These are phyloP conservation scores for Lucinisca nassula DNA, from an alignment of 2,888 invertebrate species.

Conservation along the genomic window DNA sequence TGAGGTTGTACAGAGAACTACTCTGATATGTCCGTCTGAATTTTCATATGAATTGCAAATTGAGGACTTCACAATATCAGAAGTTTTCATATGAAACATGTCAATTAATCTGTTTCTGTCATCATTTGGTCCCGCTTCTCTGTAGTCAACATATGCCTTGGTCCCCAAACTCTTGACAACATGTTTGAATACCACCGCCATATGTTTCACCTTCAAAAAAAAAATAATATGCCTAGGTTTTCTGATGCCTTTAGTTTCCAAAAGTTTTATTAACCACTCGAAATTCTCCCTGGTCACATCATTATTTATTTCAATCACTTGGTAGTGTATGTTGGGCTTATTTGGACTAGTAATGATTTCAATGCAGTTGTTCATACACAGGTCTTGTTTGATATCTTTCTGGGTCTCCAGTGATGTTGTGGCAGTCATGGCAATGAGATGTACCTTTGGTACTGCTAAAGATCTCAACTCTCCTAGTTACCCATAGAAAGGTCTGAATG, in stretches of 20 bases:
- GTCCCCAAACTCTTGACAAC: not conserved
- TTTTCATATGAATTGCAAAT: conserved; percentile 34
- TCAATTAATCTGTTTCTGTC: conserved; percentile 9
- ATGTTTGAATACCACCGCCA: conserved; percentile 23
- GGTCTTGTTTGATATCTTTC: conserved; percentile 20
- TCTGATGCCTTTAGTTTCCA: conserved; percentile 6
- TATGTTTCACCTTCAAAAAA: conserved; percentile 23
- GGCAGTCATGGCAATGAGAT: conserved; percentile 51
- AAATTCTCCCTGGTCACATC: conserved; percentile 15
- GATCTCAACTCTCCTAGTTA: conserved; percentile 45
- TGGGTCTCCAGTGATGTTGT: conserved; percentile 33
- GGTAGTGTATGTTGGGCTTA: not conserved
- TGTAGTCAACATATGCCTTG: conserved; percentile 5
- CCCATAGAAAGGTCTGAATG: conserved; percentile 48
- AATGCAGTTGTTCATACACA: conserved; percentile 14
- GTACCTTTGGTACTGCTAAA: conserved; percentile 27
- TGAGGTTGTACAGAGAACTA: conserved; percentile 53
- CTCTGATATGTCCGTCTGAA: conserved; percentile 43
- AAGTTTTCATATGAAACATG: conserved; percentile 47
- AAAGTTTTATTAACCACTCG: conserved; percentile 18
- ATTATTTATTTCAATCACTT: not conserved
- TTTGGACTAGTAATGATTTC: not conserved
- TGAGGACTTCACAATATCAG: conserved; percentile 40
- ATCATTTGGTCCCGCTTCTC: conserved; percentile 15
- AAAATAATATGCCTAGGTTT: conserved; percentile 18